Conservation (phyloP, 1,140 invertebrate species). For the Odontomachus brunneus region DNA sequence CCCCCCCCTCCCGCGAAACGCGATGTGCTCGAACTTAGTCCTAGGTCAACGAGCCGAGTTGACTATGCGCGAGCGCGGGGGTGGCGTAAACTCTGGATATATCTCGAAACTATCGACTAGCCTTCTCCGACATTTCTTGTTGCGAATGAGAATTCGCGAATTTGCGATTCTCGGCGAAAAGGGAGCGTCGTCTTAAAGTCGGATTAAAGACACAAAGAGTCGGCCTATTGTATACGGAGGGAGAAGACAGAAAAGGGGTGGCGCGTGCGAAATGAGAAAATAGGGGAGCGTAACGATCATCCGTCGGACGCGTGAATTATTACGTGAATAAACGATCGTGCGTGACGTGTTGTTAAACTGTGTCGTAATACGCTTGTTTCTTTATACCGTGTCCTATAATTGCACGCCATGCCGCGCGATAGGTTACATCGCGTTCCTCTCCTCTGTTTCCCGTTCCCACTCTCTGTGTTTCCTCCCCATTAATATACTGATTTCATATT, state of each 20-base stretch:
- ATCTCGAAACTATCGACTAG: constrained; percentile 30
- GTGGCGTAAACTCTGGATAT: constrained; percentile 12
- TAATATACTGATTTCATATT: constrained; percentile 80
- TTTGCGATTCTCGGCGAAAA: neutral
- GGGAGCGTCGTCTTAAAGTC: too few species aligned
- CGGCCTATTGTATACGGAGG: too few species aligned
- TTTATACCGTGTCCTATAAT: constrained; percentile 32
- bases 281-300: too few species aligned
- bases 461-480: constrained; percentile 56
- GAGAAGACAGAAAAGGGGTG: too few species aligned
- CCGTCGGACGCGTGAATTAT: constrained; percentile 12
- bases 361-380: constrained; percentile 37
- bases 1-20: too few species aligned
- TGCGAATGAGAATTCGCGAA: neutral
- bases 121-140: too few species aligned
- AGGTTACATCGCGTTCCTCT: constrained; percentile 5
- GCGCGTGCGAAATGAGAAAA: too few species aligned
- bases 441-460: too few species aligned
- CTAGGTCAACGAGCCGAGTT: neutral
- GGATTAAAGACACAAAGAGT: too few species aligned
- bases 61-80: neutral
- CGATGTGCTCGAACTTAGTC: constrained; percentile 17
- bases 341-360: constrained; percentile 28
- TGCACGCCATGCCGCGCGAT: neutral
- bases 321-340: constrained; percentile 27